A percentile compares a stretch with the other conserved stretches of the same genome.
Evolutionary conservation across 2,888 invertebrate species (phyloP).

Genomic region (Hypena proboscidalis): DNA sequence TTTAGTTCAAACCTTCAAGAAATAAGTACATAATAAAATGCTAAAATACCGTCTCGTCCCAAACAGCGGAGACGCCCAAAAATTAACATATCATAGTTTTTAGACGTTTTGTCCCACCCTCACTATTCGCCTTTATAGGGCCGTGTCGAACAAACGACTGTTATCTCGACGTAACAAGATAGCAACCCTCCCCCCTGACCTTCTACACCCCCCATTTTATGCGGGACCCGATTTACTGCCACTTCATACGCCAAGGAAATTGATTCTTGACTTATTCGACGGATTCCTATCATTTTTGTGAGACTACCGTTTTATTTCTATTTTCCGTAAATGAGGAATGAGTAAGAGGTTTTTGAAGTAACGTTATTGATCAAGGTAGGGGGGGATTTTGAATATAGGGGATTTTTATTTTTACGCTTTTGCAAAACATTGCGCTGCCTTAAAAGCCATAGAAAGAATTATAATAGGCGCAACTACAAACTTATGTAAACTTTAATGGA

Average conservation of each 20-base stretch:
- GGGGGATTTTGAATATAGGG: no score
- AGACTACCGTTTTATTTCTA: constrained; percentile 13
- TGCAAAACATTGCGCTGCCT: no score
- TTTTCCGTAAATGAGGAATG: constrained; percentile 1
- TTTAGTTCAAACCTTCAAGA: no score
- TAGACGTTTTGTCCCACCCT: constrained; percentile 51
- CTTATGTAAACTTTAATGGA: no score
- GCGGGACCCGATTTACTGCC: constrained; percentile 43
- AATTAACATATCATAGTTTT: constrained; percentile 67
- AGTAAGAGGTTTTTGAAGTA: no score
- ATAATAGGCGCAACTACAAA: no score
- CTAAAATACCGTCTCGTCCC: constrained; percentile 22
- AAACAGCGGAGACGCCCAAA: constrained; percentile 40
- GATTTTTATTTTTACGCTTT: no score
- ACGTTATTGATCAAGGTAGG: no score
- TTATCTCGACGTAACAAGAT: constrained; percentile 53
- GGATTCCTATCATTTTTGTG: constrained; percentile 38
- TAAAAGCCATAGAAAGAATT: no score
- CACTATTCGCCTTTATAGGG: constrained; percentile 50
- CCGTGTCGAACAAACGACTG: constrained; percentile 54
- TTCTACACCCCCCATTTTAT: constrained; percentile 16
- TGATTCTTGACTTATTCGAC: constrained; percentile 57
- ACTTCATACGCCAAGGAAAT: constrained; percentile 51
- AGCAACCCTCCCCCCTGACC: constrained; percentile 18
- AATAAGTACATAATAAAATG: no score